Base-by-base conservation (phyloP, 64 coral and sea anemone species). In the Anthopleura sola region DNA sequence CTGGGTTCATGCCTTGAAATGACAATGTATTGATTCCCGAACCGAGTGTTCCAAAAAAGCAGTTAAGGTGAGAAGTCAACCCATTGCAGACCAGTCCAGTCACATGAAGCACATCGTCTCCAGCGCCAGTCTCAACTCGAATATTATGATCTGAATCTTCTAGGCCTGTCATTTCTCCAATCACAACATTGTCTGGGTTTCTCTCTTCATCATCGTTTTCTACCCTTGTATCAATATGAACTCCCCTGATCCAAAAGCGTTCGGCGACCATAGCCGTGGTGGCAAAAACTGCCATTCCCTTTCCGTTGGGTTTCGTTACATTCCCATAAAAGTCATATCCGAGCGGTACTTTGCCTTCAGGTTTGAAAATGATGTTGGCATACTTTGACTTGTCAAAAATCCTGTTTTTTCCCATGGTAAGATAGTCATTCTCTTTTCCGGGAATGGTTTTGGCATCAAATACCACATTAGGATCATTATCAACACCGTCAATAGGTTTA, bases 301-400 rank as follows among this genome's bases (percentile, higher is more conserved):
- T 83, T 83, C 81, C 81, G 39, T 83, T 24, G 37, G 81, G 81
- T 50, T 83, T 83, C 16, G 49, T 54, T 51, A 50, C 81, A 16
- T 83, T 83, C 29, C 81, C 81, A 83, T 83, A 83, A 50, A 50
- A 83, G 81, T 83, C 81, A 51, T 83, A 83, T 24, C 81, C 81
- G 20, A 83, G 81, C 48, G 16, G 39, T 51, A 83, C 81, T 50
- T 21, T 83, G 53, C 81, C 81, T 83, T 83, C 44, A 23, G 81
- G 81, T 28, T 50, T 36, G 16, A 48, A 83, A 28, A 83, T 50
- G 21, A 83, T 47, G 53, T 83, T 83, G 49, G 16, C 81, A 46
- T 83, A 83, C 16, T 83, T 83, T 83, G 81, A 83, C 81, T 83
- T 83, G 81, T 83, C 81, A 50, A 83, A 83, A n/a, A 83, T 51